Conservation (phyloP, 1,140 invertebrate genomes). For the Drusus annulatus region DNA sequence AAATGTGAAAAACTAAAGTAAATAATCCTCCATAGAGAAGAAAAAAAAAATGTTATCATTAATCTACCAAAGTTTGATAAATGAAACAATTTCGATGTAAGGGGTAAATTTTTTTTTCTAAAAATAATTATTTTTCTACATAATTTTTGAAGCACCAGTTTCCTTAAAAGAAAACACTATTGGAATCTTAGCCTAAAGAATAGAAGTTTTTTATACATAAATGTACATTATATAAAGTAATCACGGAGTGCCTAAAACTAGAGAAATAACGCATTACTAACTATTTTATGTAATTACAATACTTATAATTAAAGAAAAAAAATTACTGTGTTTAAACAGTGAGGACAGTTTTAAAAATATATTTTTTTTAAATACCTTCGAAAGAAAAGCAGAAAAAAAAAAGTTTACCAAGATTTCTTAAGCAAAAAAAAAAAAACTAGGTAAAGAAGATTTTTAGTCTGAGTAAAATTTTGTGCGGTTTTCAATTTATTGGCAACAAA, state of each 20-base stretch:
- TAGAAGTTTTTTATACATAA: neutral
- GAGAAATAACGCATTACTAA: neutral
- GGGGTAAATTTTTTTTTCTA: conserved; percentile 10
- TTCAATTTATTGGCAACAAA: neutral
- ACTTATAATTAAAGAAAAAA: neutral
- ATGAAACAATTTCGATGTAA: neutral
- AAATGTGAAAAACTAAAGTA: neutral
- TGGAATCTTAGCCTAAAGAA: conserved; percentile 3
- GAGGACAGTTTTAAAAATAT: neutral
- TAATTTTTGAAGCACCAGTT: conserved; percentile 34
- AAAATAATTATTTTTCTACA: conserved; percentile 21
- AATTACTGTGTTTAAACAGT: neutral
- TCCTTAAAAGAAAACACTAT: conserved; percentile 24
- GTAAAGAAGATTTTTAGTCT: neutral
- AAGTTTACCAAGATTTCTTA: neutral
- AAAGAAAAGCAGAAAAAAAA: neutral
- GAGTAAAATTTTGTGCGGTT: neutral
- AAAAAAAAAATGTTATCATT: neutral
- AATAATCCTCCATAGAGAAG: neutral
- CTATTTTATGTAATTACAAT: neutral
- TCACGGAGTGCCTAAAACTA: neutral
- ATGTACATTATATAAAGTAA: neutral
- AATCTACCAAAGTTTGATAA: too few species aligned
- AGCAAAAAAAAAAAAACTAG: neutral
- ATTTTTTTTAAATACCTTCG: neutral